Base-by-base conservation (phyloP, 2,888 invertebrate species). In the Morpho deidamia region DNA sequence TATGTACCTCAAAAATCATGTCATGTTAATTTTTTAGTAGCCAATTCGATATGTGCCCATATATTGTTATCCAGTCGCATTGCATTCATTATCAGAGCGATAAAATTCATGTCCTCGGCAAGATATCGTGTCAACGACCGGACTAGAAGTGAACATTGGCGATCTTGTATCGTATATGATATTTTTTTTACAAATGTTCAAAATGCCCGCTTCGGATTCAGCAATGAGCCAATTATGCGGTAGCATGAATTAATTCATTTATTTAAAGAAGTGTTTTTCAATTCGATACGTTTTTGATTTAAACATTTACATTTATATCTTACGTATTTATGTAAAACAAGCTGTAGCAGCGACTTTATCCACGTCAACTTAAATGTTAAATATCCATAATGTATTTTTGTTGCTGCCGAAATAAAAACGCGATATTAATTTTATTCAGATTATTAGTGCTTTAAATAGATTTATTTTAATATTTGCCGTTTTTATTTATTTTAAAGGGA, bases 111-210 rank as follows among this genome's bases (percentile, higher is more conserved):
- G 56, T 55, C 60, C 58, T 58, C 61, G 53, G 51, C 65, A 65
- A 58, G 67, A 61, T 60, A 61, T 49, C 57, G 59, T 58, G 72
- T 71, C 70, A 66, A 68, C 58, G 72, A 70, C 70, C 72, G 59
- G n/a, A 42, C 40, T 61, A 62, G 53, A 46, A 44, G 53, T 64
- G 65, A 60, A 60, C 49, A 39, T 49, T 49, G 51, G 46, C 44
- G 52, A 43, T 48, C 50, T 49, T 48, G 63, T 50, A 44, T 42
- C 49, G 41, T 40, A 35, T 35, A 35, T 42, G 42, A 59, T 55
- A 55, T 52, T 53, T 59, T 44, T 49, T 60, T 55, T 61, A 62
- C 60, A 59, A 63, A 58, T 40, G 38, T 23, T 23, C 23, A 5
- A 23, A 45, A 53, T 55, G 33, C 38, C 51, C 40, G 34, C 40